These are phyloP conservation scores for Poeciliopsis turrubarensis DNA, from an alignment of 2,113 vertebrate genomes.

Conservation along the genomic window DNA sequence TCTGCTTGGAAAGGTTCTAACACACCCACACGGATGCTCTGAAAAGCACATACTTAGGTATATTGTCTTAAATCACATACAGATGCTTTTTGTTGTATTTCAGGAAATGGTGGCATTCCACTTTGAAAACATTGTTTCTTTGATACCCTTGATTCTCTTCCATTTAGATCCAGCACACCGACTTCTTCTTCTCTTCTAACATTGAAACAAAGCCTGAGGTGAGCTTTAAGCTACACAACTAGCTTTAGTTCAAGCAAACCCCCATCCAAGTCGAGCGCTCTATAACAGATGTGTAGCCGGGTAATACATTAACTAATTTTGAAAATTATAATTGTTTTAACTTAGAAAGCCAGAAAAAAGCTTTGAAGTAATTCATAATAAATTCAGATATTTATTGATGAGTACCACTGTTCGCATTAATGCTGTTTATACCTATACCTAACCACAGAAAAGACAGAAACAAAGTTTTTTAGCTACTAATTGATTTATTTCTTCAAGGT, in stretches of 20 bases:
- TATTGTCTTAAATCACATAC: conserved; percentile 23
- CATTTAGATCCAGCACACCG: background rate
- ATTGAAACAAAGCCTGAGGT: background rate
- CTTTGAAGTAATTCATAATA: too few relatives aligned
- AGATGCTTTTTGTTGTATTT: conserved; percentile 8
- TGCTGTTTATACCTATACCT: too few relatives aligned
- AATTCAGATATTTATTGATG: too few relatives aligned
- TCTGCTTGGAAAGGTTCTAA: conserved; percentile 18
- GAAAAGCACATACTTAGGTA: conserved; percentile 2
- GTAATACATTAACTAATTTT: too few relatives aligned
- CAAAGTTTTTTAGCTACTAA: too few relatives aligned
- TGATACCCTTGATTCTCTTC: background rate
- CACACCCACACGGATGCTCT: background rate
- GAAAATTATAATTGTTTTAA: too few relatives aligned
- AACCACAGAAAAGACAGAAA: too few relatives aligned
- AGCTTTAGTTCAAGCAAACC: too few relatives aligned
- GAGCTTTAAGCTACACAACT: background rate
- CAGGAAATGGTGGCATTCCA: background rate
- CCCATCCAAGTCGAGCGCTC: background rate
- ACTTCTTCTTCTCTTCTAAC: background rate
- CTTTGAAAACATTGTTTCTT: conserved; percentile 23
- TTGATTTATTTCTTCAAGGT: too few relatives aligned
- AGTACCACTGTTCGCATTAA: too few relatives aligned
- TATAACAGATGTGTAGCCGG: too few relatives aligned
- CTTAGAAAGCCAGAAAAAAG: too few relatives aligned